Evolutionary conservation across 2,888 invertebrate genomes (phyloP), one percentile per base, ranked within the genome.

Genomic region (Zele albiditarsus): DNA sequence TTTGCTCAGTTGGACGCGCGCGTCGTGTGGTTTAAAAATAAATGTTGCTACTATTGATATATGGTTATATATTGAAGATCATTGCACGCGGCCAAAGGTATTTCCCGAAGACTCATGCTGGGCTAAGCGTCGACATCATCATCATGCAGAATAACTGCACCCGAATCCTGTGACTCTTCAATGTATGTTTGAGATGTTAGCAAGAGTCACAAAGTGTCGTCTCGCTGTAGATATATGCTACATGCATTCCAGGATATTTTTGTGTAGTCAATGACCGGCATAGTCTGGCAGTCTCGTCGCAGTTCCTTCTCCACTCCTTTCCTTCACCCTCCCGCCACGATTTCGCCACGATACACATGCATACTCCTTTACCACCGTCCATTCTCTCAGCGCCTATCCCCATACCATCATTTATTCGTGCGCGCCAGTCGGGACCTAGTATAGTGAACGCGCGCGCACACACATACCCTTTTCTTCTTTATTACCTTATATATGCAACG

Each of bases 211-310:
- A 53, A 53, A 53, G 53, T 53, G 53, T 53, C 53, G 53, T 53
- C 53, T 53, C 53, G 53, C 53, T 16, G 33, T 20, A 63, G 20
- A 63, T 38, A 63, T 60, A 60, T 71, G 16, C 63, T 71, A 49
- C 63, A 69, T 42, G 67, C 68, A 70, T 65, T 70, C 53, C 49
- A 69, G 69, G 63, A 53, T 74, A 74, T 69, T 74, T 74, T 69
- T 63, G 69, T 74, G 33, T 69, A 74, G 74, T 74, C 74, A 74
- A 70, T 74, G 74, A 74, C 74, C 70, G 69, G 38, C 71, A 42
- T 70, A 63, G 71, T 63, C 63, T 71, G 71, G 71, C 23, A 28
- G 49, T 49, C 63, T 49, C 63, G 49, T 71, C 42, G 49, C 49
- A 20, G 38, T 27, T 20, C 66, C 66, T 38, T 42, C 23, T 25